Evolutionary conservation across 2,113 vertebrate genomes (phyloP).

Genomic region (Baryphthengus martii): DNA sequence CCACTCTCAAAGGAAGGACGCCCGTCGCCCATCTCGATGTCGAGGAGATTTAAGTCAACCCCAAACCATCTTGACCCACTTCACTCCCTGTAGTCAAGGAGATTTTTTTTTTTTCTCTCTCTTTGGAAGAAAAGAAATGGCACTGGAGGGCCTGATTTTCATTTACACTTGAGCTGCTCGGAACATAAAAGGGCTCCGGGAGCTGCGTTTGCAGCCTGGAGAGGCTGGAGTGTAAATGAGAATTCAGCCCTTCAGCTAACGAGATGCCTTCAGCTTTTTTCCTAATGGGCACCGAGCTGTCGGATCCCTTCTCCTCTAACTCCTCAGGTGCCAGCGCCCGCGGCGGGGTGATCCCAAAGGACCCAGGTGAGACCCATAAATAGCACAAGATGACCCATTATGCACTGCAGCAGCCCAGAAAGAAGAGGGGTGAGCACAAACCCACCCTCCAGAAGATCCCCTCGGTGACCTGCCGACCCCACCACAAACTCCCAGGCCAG

Average conservation of each 20-base stretch:
- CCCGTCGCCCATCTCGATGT: accelerated
- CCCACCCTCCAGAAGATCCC: accelerated
- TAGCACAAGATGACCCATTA: accelerated
- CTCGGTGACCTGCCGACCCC: accelerated
- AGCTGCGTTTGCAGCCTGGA: neutral
- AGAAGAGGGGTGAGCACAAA: neutral
- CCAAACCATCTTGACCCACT: constrained; percentile 6
- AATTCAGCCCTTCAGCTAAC: neutral
- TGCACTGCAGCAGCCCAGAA: neutral
- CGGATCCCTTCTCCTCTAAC: accelerated
- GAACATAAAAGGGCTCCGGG: neutral
- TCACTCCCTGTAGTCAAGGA: constrained; percentile 29
- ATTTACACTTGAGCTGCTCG: constrained; percentile 32
- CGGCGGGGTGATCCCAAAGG: neutral
- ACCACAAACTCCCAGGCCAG: neutral
- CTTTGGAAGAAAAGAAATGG: neutral
- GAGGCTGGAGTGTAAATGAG: constrained; percentile 12
- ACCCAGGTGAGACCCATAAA: neutral
- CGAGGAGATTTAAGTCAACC: neutral
- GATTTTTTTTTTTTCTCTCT: neutral
- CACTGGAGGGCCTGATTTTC: constrained; percentile 31
- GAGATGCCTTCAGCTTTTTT: neutral
- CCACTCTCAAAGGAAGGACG: neutral
- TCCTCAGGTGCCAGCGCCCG: accelerated
- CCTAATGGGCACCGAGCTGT: accelerated